Evolutionary conservation across 1,140 invertebrate genomes (phyloP).

Genomic region (Drosophila miranda): DNA sequence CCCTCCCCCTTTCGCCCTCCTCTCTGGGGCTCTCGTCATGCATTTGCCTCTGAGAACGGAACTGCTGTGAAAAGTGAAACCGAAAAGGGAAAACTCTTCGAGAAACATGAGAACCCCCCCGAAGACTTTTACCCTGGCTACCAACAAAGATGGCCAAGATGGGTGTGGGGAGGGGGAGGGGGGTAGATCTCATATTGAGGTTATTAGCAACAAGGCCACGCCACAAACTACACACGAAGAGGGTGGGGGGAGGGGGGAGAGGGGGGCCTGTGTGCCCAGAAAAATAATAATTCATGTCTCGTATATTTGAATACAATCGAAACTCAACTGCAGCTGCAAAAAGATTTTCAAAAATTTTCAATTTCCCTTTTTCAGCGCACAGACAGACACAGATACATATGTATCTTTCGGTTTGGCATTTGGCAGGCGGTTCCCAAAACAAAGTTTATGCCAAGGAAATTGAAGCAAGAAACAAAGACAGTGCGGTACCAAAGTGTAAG

Average conservation of each 20-base stretch:
- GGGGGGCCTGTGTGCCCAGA: constrained; percentile 15
- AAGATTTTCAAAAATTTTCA: constrained; percentile 41
- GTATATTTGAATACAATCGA: constrained; percentile 74
- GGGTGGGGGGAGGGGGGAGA: no score
- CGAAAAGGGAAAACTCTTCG: constrained; percentile 72
- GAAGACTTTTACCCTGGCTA: constrained; percentile 46
- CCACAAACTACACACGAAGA: constrained; percentile 15
- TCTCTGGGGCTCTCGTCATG: constrained; percentile 48
- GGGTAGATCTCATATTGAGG: constrained; percentile 62
- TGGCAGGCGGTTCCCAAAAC: constrained; percentile 24
- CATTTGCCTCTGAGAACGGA: constrained; percentile 58
- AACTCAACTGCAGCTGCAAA: constrained; percentile 18
- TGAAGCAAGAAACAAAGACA: neutral
- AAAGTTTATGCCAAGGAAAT: constrained; percentile 19
- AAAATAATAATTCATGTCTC: constrained; percentile 73
- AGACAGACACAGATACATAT: constrained; percentile 11
- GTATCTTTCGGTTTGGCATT: constrained; percentile 4
- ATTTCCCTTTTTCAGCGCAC: constrained; percentile 31
- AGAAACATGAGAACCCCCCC: constrained; percentile 67
- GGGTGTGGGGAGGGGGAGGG: neutral
- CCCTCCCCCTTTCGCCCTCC: neutral
- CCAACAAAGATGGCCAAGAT: constrained; percentile 26
- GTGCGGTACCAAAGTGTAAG: constrained; percentile 11
- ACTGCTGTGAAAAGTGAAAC: constrained; percentile 67
- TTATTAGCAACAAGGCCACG: constrained; percentile 77